Evolutionary conservation across 2,797 vertebrate species (phyloP).

Genomic region (Mallotus villosus): DNA sequence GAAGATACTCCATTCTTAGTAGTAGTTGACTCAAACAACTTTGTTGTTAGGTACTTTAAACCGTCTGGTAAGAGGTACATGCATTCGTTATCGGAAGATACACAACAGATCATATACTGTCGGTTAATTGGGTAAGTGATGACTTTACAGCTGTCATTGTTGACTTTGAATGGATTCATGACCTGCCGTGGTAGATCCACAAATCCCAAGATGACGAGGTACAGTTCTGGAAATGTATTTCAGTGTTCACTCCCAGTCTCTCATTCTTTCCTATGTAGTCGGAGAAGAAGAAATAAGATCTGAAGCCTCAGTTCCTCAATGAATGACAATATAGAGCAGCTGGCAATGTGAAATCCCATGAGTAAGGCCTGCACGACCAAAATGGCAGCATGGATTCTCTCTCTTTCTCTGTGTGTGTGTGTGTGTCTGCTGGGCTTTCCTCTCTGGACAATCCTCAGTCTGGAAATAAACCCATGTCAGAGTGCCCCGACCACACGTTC

Average conservation of each 20-base stretch:
- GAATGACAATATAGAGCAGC: conserved; percentile 52
- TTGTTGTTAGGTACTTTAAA: no score
- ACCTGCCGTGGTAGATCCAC: not conserved
- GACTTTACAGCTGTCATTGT: not conserved
- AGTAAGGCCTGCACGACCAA: conserved; percentile 20
- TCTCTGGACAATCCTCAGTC: conserved; percentile 15
- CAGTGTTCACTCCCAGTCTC: not conserved
- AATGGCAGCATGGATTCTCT: conserved; percentile 4
- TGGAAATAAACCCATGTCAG: not conserved
- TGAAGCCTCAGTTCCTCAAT: conserved; percentile 28
- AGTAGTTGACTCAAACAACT: not conserved
- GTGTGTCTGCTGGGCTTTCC: conserved; percentile 10
- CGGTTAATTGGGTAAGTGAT: not conserved
- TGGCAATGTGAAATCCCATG: conserved; percentile 32
- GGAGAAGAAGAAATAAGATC: conserved; percentile 29
- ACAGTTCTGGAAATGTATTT: not conserved
- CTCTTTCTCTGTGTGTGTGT: not conserved
- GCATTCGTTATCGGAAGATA: no score
- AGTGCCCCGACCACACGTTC: not conserved
- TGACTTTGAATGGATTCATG: not conserved
- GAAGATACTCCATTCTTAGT: not conserved
- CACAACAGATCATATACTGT: not conserved
- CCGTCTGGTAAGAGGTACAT: no score
- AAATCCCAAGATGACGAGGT: not conserved
- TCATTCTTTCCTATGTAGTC: conserved; percentile 4